Percentiles rank a stretch among this genome's conserved stretches.
These are phyloP conservation scores for Drosophila setosimentum DNA, from an alignment of 2,888 invertebrate species.

Conservation along the genomic window DNA sequence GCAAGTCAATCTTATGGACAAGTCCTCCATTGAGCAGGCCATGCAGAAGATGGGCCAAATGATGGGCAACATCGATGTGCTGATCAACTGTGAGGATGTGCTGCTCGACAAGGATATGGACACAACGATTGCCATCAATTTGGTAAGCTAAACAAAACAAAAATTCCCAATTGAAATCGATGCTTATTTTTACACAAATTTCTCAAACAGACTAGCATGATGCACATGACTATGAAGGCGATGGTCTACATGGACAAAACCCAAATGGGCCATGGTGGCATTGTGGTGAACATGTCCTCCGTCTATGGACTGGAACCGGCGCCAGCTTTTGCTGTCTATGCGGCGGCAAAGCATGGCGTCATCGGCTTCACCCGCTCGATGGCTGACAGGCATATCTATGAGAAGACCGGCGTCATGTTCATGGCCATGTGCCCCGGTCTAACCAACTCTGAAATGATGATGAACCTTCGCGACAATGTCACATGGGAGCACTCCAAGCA, in stretches of 20 bases:
- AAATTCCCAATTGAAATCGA: neutral
- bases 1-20: slow-evolving; percentile 79
- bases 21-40: slow-evolving; percentile 72
- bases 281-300: slow-evolving; percentile 83
- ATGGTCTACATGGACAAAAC: slow-evolving; percentile 83
- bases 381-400: slow-evolving; percentile 72
- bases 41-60: slow-evolving; percentile 72
- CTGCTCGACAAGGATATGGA: slow-evolving; percentile 83
- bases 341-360: slow-evolving; percentile 84
- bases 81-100: slow-evolving; percentile 81
- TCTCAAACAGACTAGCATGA: slow-evolving; percentile 76
- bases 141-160: slow-evolving; percentile 64
- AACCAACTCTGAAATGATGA: slow-evolving; percentile 81
- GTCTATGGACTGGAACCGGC: slow-evolving; percentile 83
- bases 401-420: slow-evolving; percentile 81
- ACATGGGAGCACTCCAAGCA: slow-evolving; percentile 77
- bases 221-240: slow-evolving; percentile 77
- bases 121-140: slow-evolving; percentile 82
- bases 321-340: slow-evolving; percentile 80
- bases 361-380: slow-evolving; percentile 83
- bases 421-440: slow-evolving; percentile 82
- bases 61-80: slow-evolving; percentile 80
- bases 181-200: neutral
- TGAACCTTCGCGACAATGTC: slow-evolving; percentile 79
- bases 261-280: slow-evolving; percentile 81